These are phyloP conservation scores for Hemiprocne comata DNA, from an alignment of 2,113 vertebrate genomes.

Conservation along the genomic window DNA sequence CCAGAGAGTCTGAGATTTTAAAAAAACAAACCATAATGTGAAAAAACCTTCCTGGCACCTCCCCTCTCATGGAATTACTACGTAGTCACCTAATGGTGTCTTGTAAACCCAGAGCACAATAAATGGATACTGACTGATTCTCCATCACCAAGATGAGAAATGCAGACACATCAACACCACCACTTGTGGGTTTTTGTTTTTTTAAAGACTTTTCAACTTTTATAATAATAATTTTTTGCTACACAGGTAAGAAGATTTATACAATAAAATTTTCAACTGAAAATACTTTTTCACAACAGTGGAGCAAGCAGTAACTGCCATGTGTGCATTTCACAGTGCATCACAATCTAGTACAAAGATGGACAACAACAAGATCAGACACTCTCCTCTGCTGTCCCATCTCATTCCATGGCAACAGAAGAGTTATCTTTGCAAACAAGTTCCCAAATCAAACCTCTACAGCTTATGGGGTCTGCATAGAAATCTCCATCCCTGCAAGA, in stretches of 20 bases:
- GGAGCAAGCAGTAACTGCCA: slow-evolving; percentile 39
- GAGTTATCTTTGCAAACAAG: neutral
- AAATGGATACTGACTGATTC: neutral
- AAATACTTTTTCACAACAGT: slow-evolving; percentile 41
- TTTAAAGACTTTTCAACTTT: slow-evolving; percentile 2
- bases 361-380: neutral
- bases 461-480: slow-evolving; percentile 9
- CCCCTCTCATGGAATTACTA: neutral
- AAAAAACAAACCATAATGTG: neutral
- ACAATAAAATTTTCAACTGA: slow-evolving; percentile 43
- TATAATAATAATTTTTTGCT: neutral
- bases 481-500: neutral
- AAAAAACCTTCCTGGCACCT: neutral
- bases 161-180: neutral
- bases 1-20: neutral
- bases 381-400: neutral
- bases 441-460: neutral
- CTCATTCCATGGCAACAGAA: neutral
- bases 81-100: neutral
- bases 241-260: slow-evolving; percentile 39
- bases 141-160: neutral
- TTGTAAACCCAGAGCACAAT: neutral
- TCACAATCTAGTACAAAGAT: neutral
- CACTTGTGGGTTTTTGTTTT: neutral
- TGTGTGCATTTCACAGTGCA: neutral